Evolutionary conservation across 2,113 vertebrate genomes (phyloP).

Genomic region (Chascanopsetta lugubris): DNA sequence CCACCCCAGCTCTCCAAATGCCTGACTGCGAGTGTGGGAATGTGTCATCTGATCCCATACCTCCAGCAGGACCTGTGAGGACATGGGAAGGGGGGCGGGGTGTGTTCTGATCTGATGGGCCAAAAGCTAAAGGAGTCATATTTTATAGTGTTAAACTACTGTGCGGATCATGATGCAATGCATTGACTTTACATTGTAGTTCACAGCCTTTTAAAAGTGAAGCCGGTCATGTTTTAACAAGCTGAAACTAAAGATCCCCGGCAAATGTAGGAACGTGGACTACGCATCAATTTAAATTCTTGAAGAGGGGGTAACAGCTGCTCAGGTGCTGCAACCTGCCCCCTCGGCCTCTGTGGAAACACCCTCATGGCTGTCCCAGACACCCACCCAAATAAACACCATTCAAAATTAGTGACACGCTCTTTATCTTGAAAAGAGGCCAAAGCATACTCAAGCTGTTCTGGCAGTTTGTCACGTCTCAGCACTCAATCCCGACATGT

Average conservation of each 20-base stretch:
- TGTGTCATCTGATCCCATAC: constrained; percentile 67
- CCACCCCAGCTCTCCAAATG: constrained; percentile 30
- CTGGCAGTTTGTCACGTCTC: constrained; percentile 41
- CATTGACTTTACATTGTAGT: neutral
- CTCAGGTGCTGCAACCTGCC: constrained; percentile 44
- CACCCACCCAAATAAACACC: constrained; percentile 30
- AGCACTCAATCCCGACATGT: constrained; percentile 40
- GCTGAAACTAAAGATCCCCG: constrained; percentile 41
- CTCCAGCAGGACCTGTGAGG: constrained; percentile 56
- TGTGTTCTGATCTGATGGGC: constrained; percentile 29
- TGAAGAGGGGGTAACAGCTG: constrained; percentile 59
- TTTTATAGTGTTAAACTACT: constrained; percentile 21
- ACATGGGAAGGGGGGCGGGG: constrained; percentile 29
- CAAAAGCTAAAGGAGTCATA: constrained; percentile 2
- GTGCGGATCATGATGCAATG: neutral
- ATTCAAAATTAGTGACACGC: constrained; percentile 34
- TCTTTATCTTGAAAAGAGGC: constrained; percentile 26
- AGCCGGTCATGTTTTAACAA: constrained; percentile 37
- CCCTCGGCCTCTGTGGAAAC: constrained; percentile 44
- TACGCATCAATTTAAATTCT: constrained; percentile 62
- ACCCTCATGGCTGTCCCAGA: constrained; percentile 24
- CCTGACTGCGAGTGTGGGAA: constrained; percentile 68
- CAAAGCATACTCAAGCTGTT: constrained; percentile 40
- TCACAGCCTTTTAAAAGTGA: constrained; percentile 9
- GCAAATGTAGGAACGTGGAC: constrained; percentile 44